Percentiles rank a stretch among this genome's conserved stretches.
Evolutionary conservation across 1,140 invertebrate genomes (phyloP).

Genomic region (Cyrtorhinus lividipennis): DNA sequence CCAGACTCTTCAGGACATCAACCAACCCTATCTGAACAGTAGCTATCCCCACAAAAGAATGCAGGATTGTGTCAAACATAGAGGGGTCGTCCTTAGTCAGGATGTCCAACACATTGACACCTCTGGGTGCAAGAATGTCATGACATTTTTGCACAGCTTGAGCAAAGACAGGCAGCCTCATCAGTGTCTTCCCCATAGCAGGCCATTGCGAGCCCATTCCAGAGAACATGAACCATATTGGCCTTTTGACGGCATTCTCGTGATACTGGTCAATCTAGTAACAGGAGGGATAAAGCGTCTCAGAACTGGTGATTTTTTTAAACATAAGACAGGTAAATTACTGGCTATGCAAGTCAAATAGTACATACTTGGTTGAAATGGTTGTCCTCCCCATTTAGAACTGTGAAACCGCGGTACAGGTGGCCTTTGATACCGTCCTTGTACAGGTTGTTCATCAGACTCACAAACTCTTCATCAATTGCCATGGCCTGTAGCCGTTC

Average conservation of each 20-base stretch:
- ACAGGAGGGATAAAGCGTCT: too few relatives aligned
- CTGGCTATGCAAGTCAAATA: too few relatives aligned
- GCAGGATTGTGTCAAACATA: conserved; percentile 42
- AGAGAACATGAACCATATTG: conserved; percentile 61
- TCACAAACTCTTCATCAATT: conserved; percentile 29
- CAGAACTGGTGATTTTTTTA: too few relatives aligned
- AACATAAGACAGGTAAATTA: too few relatives aligned
- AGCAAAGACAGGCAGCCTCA: conserved; percentile 49
- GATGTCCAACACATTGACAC: conserved; percentile 45
- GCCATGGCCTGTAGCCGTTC: conserved; percentile 30
- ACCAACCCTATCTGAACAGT: conserved; percentile 62
- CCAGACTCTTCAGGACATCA: conserved; percentile 38
- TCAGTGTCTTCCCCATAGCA: conserved; percentile 42
- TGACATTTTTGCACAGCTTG: conserved; percentile 44
- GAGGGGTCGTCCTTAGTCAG: conserved; percentile 40
- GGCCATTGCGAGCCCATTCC: conserved; percentile 53
- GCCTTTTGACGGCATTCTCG: too few relatives aligned
- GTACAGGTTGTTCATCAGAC: conserved; percentile 16
- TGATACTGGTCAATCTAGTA: too few relatives aligned
- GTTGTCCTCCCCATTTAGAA: conserved; percentile 23
- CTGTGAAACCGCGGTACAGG: conserved; percentile 22
- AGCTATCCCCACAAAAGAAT: conserved; percentile 56
- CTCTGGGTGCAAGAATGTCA: conserved; percentile 37
- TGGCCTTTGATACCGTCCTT: conserved; percentile 11
- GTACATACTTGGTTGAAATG: neutral